These are phyloP conservation scores for Nanorana parkeri DNA, from an alignment of 2,113 vertebrate genomes.

Conservation along the genomic window DNA sequence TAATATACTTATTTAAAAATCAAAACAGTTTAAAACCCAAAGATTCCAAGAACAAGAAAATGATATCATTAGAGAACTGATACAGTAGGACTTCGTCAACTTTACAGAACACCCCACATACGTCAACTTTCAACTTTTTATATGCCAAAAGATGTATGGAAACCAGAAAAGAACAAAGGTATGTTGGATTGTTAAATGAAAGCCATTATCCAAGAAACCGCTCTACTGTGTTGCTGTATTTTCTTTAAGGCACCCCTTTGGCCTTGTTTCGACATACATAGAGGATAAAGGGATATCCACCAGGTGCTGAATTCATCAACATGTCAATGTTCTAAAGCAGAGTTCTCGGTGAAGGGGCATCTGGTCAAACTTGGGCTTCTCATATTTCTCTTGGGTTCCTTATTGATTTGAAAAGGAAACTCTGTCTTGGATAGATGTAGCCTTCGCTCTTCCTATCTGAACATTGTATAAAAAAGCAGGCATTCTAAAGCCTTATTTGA, in stretches of 20 bases:
- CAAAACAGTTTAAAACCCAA: conserved; percentile 4
- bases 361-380: conserved; percentile 52
- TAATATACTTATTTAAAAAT: not conserved
- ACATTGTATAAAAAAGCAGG: conserved; percentile 32
- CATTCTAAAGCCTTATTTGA: conserved; percentile 44
- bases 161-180: conserved; percentile 53
- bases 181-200: conserved; percentile 43
- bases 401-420: conserved; percentile 56
- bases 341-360: conserved; percentile 42
- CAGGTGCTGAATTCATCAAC: conserved; percentile 33
- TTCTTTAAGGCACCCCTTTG: conserved; percentile 46
- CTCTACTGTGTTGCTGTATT: conserved; percentile 32
- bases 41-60: not conserved
- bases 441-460: conserved; percentile 38
- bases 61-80: conserved; percentile 23
- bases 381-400: conserved; percentile 48
- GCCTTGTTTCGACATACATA: conserved; percentile 34
- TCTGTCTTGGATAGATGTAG: conserved; percentile 49
- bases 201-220: conserved; percentile 52
- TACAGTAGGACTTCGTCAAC: conserved; percentile 24
- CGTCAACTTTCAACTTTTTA: conserved; percentile 8
- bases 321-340: conserved; percentile 47
- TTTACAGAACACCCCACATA: conserved; percentile 22
- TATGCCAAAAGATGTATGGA: conserved; percentile 40
- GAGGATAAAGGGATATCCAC: conserved; percentile 54